Conservation (phyloP, 2,888 invertebrate species). For the Hypomecis atomaria region DNA sequence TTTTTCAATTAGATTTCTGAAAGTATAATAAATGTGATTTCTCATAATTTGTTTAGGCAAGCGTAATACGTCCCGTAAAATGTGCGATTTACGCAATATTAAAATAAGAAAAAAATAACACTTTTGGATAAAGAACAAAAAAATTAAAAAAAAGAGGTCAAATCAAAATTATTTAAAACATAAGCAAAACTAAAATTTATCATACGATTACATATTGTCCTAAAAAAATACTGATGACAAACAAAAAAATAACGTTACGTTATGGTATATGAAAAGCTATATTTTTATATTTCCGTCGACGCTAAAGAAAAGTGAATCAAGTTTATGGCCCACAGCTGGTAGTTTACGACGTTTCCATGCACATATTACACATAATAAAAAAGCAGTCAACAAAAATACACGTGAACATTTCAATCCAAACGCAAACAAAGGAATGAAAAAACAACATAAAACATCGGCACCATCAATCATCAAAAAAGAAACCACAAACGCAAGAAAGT, state of each 20-base stretch:
- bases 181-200: no score
- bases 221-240: neutral
- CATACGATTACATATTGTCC: neutral
- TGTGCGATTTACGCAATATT: no score
- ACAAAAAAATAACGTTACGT: no score
- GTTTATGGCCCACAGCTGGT: slow-evolving; percentile 26
- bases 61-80: no score
- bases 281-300: slow-evolving; percentile 9
- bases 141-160: no score
- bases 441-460: slow-evolving; percentile 46
- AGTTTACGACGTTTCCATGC: slow-evolving; percentile 23
- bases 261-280: slow-evolving; percentile 11
- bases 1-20: no score
- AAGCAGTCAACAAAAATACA: slow-evolving; percentile 33
- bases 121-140: no score
- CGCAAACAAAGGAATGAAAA: slow-evolving; percentile 44
- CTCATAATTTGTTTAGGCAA: no score
- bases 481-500: slow-evolving; percentile 49
- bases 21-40: no score
- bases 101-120: no score
- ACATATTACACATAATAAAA: slow-evolving; percentile 26
- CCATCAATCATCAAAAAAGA: slow-evolving; percentile 54
- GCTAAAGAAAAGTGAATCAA: slow-evolving; percentile 19
- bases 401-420: slow-evolving; percentile 42
- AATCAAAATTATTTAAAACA: no score